Base-by-base conservation (phyloP, 2,113 vertebrate species). In the Lethenteron reissneri region DNA sequence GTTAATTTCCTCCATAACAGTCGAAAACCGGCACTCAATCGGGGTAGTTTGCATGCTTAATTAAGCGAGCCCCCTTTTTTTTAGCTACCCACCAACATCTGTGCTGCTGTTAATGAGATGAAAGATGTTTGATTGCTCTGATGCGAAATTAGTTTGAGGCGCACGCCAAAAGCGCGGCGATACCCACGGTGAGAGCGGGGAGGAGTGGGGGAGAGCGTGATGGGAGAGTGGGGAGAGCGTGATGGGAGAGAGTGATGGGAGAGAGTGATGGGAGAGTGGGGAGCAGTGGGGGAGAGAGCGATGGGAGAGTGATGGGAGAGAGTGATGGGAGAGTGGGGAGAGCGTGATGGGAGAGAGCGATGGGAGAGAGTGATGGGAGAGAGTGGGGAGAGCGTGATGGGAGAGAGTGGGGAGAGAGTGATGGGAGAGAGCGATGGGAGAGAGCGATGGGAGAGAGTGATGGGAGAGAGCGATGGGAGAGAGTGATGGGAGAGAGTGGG, bases 1-100 rank as follows among this genome's bases (percentile, higher is more conserved):
- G 85, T 86, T 86, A 86, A 83, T 83, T 88, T 85, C 84, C 64
- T 68, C 64, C 10, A 25, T 68, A 68, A 68, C 64, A 68, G 64
- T 68, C 8, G 25, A 68, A 68, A 68, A 25, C 64, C 64, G 85
- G 87, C 88, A 85, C 87, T 92, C 87, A 90, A 89, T 87, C 88
- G 88, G 83, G 85, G 82, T 88, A 85, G 87, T 97, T 92, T 94
- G 88, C 87, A 90, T 94, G 89, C 84, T 68, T 92, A 90, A 95
- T 95, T 95, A 92, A 95, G 87, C 86, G 88, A 87, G 82, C 85
- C 83, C 87, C 88, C 85, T 80, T 25, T 25, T 25, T 25, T 25
- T 11, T 25, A 64, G 60, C 60, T 64, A 64, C 60, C 60, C 86
- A 86, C 89, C 87, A 89, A 86, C 85, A 88, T 87, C 90, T 95